Evolutionary conservation across 2,797 vertebrate genomes (phyloP).

Genomic region (Danio tinwini): DNA sequence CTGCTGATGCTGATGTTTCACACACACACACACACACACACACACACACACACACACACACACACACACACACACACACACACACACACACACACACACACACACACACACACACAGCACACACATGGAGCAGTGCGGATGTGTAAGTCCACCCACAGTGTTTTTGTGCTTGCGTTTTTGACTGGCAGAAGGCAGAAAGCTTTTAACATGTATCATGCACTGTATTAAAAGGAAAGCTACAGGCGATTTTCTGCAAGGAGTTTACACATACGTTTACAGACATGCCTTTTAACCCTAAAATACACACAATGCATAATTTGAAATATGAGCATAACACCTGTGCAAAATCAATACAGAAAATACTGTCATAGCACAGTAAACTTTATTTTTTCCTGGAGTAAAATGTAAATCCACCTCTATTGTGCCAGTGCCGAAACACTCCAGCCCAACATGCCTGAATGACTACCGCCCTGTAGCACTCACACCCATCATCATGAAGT

Average conservation of each 20-base stretch:
- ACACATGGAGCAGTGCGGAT: not conserved
- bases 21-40: constrained; percentile 1
- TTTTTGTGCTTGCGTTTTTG: constrained; percentile 6
- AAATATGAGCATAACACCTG: not conserved
- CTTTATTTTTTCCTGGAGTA: not conserved
- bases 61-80: not conserved
- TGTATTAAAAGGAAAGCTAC: not conserved
- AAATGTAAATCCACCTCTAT: too few relatives aligned
- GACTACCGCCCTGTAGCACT: too few relatives aligned
- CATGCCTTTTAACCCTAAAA: not conserved
- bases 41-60: constrained; percentile 11
- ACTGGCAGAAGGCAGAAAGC: not conserved
- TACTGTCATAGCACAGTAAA: not conserved
- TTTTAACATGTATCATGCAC: not conserved
- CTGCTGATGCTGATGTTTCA: not conserved
- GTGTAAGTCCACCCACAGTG: constrained; percentile 21
- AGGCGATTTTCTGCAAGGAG: not conserved
- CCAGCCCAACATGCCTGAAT: too few relatives aligned
- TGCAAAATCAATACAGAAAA: not conserved
- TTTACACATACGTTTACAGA: not conserved
- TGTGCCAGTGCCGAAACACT: too few relatives aligned
- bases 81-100: constrained; percentile 4
- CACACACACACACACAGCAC: not conserved
- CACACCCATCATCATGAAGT: too few relatives aligned
- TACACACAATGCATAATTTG: not conserved